A percentile compares a stretch with the other conserved stretches of the same genome.
These are phyloP conservation scores for Arrhopalites spinosus DNA, from an alignment of 2,888 invertebrate species.

Conservation along the genomic window DNA sequence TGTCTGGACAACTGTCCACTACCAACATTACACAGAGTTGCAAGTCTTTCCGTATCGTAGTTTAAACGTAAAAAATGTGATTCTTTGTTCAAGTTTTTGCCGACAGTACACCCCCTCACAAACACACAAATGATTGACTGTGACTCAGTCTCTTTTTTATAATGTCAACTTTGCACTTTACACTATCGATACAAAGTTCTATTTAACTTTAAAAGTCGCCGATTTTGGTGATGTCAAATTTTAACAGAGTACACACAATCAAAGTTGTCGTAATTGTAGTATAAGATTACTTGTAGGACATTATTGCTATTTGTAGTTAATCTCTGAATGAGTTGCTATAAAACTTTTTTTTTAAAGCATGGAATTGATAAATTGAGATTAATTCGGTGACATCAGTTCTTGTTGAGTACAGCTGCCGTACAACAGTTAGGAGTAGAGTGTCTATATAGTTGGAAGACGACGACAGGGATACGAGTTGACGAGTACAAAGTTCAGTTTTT, in stretches of 20 bases:
- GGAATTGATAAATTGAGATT: slow-evolving; percentile 7
- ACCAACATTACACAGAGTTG: slow-evolving; percentile 12
- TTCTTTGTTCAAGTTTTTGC: neutral
- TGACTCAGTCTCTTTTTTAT: neutral
- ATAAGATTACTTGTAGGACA: neutral
- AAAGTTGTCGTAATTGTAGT: neutral
- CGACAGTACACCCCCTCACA: neutral
- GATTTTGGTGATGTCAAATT: too few relatives aligned
- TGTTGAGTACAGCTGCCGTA: neutral
- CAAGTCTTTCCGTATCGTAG: neutral
- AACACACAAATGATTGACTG: neutral
- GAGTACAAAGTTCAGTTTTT: slow-evolving; percentile 6
- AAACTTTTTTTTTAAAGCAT: neutral
- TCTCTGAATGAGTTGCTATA: neutral
- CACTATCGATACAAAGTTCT: too few relatives aligned
- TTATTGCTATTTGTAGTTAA: neutral
- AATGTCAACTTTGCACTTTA: too few relatives aligned
- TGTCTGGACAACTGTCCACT: neutral
- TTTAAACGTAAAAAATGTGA: neutral
- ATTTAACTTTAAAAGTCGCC: too few relatives aligned
- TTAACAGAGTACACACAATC: too few relatives aligned
- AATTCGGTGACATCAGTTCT: slow-evolving; percentile 5
- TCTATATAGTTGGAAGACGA: too few relatives aligned
- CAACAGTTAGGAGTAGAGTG: too few relatives aligned
- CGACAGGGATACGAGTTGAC: neutral